These are phyloP conservation scores for Scarus forsteni DNA, from an alignment of 2,797 vertebrate genomes.

Conservation along the genomic window DNA sequence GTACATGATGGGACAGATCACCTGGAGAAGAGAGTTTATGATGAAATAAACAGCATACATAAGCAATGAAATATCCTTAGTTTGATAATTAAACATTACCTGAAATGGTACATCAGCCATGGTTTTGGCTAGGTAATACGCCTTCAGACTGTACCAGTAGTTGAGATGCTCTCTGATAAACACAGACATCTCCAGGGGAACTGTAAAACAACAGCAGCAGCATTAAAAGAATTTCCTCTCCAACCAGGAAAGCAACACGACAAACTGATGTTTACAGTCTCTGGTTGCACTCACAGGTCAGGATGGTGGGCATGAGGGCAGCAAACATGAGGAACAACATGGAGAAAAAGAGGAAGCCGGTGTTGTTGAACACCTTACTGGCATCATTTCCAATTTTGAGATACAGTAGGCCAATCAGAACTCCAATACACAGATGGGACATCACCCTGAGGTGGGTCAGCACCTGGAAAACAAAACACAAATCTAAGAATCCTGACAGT, in stretches of 20 bases:
- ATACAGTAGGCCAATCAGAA: slow-evolving; percentile 97
- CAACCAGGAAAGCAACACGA: slow-evolving; percentile 14
- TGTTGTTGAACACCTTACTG: slow-evolving; percentile 99
- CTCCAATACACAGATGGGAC: slow-evolving; percentile 94
- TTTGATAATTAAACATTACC: slow-evolving; percentile 79
- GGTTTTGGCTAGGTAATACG: slow-evolving; percentile 97
- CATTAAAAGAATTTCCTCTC: slow-evolving; percentile 26
- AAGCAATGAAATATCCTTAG: neutral
- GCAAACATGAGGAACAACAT: slow-evolving; percentile 99
- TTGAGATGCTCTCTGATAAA: slow-evolving; percentile 96
- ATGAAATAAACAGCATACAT: neutral
- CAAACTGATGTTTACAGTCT: slow-evolving; percentile 23
- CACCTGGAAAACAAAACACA: slow-evolving; percentile 83
- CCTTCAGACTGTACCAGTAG: slow-evolving; percentile 99
- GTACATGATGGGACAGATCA: slow-evolving; percentile 95
- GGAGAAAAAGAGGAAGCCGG: slow-evolving; percentile 98
- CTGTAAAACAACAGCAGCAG: slow-evolving; percentile 75
- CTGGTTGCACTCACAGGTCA: slow-evolving; percentile 88
- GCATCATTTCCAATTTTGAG: slow-evolving; percentile 97
- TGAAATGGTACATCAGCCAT: slow-evolving; percentile 98
- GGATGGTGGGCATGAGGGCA: slow-evolving; percentile 96
- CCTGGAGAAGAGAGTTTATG: slow-evolving; percentile 74
- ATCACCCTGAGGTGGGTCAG: slow-evolving; percentile 96
- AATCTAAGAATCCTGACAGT: neutral
- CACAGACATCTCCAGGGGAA: slow-evolving; percentile 97